These are phyloP conservation scores for Bucorvus abyssinicus DNA, from an alignment of 2,797 vertebrate genomes.

Conservation along the genomic window DNA sequence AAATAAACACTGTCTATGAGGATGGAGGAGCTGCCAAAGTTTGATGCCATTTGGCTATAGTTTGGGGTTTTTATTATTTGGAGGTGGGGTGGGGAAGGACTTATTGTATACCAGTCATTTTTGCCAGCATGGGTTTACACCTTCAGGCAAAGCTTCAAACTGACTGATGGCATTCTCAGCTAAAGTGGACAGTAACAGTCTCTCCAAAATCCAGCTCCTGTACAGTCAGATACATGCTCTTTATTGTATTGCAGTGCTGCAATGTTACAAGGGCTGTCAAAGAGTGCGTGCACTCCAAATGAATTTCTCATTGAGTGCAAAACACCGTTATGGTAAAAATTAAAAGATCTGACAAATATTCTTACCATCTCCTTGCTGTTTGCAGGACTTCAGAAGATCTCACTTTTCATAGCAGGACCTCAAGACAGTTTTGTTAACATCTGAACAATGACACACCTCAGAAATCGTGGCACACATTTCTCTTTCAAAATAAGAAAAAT, in stretches of 20 bases:
- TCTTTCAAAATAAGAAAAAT: background rate
- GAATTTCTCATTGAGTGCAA: fast-evolving
- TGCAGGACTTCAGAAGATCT: background rate
- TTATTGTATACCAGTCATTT: background rate
- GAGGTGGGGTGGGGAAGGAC: background rate
- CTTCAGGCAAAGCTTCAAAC: background rate
- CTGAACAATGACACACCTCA: background rate
- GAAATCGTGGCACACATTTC: background rate
- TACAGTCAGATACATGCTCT: background rate
- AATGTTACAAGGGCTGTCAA: background rate
- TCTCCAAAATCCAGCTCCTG: background rate
- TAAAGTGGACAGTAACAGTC: background rate
- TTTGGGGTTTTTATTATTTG: background rate
- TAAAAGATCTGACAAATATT: background rate
- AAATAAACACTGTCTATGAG: background rate
- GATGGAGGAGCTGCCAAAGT: background rate
- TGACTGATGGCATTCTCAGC: background rate
- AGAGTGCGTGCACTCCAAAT: background rate
- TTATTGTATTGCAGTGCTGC: background rate
- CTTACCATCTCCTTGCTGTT: background rate
- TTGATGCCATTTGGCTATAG: background rate
- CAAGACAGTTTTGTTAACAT: background rate
- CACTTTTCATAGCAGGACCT: background rate
- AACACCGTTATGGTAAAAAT: background rate
- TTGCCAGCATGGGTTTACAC: background rate